These are phyloP conservation scores for Rhinogobius similis DNA, from an alignment of 2,113 vertebrate genomes.

Conservation along the genomic window DNA sequence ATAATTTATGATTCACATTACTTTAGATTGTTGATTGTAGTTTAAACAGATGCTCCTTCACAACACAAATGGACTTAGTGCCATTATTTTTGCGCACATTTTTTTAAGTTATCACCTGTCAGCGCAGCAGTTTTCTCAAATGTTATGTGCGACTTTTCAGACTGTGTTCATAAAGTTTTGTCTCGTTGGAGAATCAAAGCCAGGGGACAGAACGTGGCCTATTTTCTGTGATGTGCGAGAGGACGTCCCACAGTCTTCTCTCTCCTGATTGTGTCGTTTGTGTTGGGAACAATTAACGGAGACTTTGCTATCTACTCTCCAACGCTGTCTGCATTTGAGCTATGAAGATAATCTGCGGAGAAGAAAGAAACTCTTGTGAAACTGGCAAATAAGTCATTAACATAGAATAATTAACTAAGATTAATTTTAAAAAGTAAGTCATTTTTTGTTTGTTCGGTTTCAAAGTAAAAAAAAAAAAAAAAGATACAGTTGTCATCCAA, in stretches of 20 bases:
- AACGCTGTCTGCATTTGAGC: background rate
- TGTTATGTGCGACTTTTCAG: background rate
- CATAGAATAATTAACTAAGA: too few relatives aligned
- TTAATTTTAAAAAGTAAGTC: background rate
- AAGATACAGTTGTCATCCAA: too few relatives aligned
- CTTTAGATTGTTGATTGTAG: too few relatives aligned
- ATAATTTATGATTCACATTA: too few relatives aligned
- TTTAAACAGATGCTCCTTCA: too few relatives aligned
- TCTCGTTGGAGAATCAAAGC: slow-evolving; percentile 42
- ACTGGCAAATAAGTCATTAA: background rate
- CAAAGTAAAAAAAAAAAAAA: too few relatives aligned
- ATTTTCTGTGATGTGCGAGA: slow-evolving; percentile 62
- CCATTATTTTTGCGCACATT: background rate
- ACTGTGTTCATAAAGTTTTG: slow-evolving; percentile 1
- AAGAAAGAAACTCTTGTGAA: background rate
- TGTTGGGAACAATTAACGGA: slow-evolving; percentile 40
- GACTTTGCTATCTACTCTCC: background rate
- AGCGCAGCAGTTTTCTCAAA: background rate
- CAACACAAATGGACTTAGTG: too few relatives aligned
- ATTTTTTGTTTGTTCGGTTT: too few relatives aligned
- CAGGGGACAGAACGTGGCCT: slow-evolving; percentile 49
- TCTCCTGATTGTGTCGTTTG: slow-evolving; percentile 39
- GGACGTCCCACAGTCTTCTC: slow-evolving; percentile 46
- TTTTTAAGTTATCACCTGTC: background rate
- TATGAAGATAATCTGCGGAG: background rate